These are phyloP conservation scores for Tribolium madens DNA, from an alignment of 1,140 invertebrate species.

Conservation along the genomic window DNA sequence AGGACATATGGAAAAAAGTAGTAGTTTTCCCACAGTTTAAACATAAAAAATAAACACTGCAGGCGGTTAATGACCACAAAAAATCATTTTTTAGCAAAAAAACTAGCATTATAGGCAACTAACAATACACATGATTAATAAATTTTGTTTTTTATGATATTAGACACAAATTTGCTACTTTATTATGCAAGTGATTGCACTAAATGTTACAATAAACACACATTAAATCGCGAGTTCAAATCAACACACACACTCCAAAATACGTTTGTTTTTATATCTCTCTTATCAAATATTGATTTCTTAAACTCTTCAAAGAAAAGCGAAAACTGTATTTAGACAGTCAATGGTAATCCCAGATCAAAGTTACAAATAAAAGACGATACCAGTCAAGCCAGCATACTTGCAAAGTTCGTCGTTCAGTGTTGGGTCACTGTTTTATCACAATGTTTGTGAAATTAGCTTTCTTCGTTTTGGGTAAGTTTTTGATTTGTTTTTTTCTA, in stretches of 20 bases:
- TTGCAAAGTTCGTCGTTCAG: constrained; percentile 6
- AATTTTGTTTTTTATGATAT: no score
- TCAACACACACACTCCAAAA: no score
- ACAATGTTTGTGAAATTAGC: not conserved
- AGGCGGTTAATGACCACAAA: not conserved
- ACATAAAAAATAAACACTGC: not conserved
- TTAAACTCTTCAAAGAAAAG: not conserved
- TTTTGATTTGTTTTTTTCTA: not conserved
- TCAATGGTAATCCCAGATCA: constrained; percentile 13
- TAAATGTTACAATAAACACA: no score
- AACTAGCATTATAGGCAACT: no score
- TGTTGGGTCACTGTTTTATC: constrained; percentile 45
- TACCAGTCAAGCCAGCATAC: not conserved
- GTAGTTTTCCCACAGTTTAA: not conserved
- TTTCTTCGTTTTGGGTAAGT: not conserved
- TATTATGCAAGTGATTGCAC: no score
- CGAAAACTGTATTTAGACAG: not conserved
- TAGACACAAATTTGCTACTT: no score
- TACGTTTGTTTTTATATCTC: not conserved
- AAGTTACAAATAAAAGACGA: constrained; percentile 4
- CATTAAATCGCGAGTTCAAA: no score
- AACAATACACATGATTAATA: no score
- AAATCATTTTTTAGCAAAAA: no score
- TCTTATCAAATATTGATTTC: constrained; percentile 10
- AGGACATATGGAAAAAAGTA: not conserved